Percentiles rank a stretch among this genome's conserved stretches.
phyloP scores from a whole-genome alignment of 2,888 invertebrate species.

The Parnassius glacialis region DNA sequence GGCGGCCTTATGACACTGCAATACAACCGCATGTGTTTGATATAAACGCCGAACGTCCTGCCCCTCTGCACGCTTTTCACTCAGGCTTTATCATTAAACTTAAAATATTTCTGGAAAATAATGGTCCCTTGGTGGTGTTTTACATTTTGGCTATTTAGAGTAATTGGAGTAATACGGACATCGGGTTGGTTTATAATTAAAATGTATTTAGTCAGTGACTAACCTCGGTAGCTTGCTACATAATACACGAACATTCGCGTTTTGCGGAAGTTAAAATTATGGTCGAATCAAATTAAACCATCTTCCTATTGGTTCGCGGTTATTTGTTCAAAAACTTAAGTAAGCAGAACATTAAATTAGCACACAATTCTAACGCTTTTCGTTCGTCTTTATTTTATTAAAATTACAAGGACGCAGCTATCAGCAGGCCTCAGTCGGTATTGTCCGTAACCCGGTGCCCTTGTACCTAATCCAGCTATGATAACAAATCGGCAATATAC shows the following conservation, averaged over 20 bases:
- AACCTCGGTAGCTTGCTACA: conserved; percentile 1
- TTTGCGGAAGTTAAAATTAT: conserved; percentile 8
- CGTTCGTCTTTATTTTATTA: conserved; percentile 34
- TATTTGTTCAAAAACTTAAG: conserved; percentile 6
- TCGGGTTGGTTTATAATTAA: background rate
- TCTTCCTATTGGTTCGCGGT: conserved; percentile 4
- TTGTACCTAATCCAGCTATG: conserved; percentile 55
- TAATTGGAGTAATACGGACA: no score
- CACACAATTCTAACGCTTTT: conserved; percentile 37
- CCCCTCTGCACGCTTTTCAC: no score
- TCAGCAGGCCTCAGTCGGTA: conserved; percentile 39
- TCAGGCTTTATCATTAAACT: no score
- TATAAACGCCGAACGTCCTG: no score
- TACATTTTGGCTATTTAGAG: no score
- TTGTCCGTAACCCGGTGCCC: conserved; percentile 56
- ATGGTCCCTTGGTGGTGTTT: no score
- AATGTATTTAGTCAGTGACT: background rate
- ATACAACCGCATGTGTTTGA: no score
- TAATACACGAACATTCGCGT: background rate
- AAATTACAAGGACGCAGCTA: conserved; percentile 26
- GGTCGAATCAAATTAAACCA: background rate
- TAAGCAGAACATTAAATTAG: conserved; percentile 33
- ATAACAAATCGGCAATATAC: conserved; percentile 34
- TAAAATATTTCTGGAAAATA: no score
- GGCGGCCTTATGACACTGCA: no score